Base-by-base conservation (phyloP, 2,888 invertebrate species). In the Diaperis boleti region DNA sequence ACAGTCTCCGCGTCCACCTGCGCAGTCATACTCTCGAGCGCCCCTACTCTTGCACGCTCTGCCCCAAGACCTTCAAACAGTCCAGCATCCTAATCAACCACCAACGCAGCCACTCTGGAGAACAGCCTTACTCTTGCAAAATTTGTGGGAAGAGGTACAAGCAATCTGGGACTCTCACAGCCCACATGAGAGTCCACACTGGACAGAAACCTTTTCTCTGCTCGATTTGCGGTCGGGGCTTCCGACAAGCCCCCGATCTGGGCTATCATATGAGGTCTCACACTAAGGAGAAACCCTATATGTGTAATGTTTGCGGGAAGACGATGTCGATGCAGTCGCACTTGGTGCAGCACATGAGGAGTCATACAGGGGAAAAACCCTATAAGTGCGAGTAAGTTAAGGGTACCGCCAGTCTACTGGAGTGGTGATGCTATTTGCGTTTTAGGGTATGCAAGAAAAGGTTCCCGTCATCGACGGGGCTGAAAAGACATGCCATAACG, bases 231-330 rank as follows among this genome's bases (percentile, higher is more conserved):
- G 74, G 76, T 14, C 74, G 77, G 70, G 72, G 72, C 1, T 74
- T 74, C 68, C 69, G 41, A 68, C 66, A 66, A 74, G 41, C 76
- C 6, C 74, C 78, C 1, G 78, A 78, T 69, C 69, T 79, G 26
- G 70, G 73, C 10, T 78, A 78, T 55, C 80, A 80, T 59, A 79
- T 79, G 79, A 67, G 78, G 33, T 77, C 77, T 0, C 79, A 80
- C 55, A 79, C 78, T 3, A 77, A 79, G 67, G 79, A 79, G 67
- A 74, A 76, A 59, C 77, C 78, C 1, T 80, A 78, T 64, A 76
- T 78, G 76, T 80, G 80, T 64, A 77, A 70, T 45, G 67, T 78
- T 10, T 80, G 80, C 60, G 78, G 77, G 2, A 80, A 79, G 68
- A 74, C 73, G 1, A 77, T 79, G 77, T 68, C 75, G 8, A 77